Conservation (phyloP, 2,797 vertebrate species). For the Sparus aurata region DNA sequence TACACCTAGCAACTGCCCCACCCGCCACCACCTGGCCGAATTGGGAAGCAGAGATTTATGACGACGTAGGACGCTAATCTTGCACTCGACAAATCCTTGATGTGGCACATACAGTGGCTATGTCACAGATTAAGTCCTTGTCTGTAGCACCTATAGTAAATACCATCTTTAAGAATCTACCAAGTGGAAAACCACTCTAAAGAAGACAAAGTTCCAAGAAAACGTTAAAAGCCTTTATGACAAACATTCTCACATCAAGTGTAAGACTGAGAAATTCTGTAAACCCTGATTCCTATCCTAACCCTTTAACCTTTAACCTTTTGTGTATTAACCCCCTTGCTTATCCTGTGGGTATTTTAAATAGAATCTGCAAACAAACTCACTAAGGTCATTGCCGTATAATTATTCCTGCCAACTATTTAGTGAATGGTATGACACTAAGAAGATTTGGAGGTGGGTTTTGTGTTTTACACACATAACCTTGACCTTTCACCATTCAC, state of each 20-base stretch:
- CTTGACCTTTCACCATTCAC: background rate
- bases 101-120: constrained; percentile 84
- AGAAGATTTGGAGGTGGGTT: constrained; percentile 6
- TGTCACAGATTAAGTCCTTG: constrained; percentile 73
- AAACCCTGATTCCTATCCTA: background rate
- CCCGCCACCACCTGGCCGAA: constrained; percentile 85
- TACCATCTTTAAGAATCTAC: background rate
- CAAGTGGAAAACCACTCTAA: background rate
- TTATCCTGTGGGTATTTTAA: constrained; percentile 41
- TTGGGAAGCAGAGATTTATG: constrained; percentile 92
- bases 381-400: background rate
- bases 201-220: background rate
- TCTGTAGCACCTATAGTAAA: constrained; percentile 32
- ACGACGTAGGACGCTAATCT: constrained; percentile 92
- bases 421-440: constrained; percentile 28
- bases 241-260: background rate
- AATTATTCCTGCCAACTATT: constrained; percentile 39
- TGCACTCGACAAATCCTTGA: constrained; percentile 90
- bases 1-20: constrained; percentile 72
- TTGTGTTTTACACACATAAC: background rate
- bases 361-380: constrained; percentile 26
- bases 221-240: background rate
- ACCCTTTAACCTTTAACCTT: constrained; percentile 28
- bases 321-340: constrained; percentile 5
- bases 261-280: background rate